Evolutionary conservation across 2,888 invertebrate genomes (phyloP).

Genomic region (Melinaea menophilus): DNA sequence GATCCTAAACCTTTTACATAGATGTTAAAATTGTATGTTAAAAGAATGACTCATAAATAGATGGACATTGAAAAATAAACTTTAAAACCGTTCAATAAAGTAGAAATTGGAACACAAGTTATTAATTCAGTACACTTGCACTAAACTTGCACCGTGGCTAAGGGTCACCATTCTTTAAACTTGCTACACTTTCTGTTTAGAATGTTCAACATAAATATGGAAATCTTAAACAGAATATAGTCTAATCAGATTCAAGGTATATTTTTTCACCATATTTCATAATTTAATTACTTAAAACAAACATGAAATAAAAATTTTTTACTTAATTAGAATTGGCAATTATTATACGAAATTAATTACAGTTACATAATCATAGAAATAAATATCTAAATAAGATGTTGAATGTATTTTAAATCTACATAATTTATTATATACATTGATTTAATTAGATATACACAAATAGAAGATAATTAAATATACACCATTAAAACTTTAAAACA

Average conservation of each 20-base stretch:
- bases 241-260: no score
- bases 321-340: no score
- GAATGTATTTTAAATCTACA: no score
- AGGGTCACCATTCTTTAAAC: conserved; percentile 32
- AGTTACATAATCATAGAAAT: no score
- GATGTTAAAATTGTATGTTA: background rate
- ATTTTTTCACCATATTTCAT: background rate
- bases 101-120: conserved; percentile 7
- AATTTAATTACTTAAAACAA: background rate
- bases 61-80: conserved; percentile 11
- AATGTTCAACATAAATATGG: background rate
- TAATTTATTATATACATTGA: no score
- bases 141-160: conserved; percentile 48
- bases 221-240: no score
- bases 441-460: no score
- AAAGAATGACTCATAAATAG: background rate
- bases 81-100: conserved; percentile 4
- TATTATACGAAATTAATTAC: no score
- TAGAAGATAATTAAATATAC: no score
- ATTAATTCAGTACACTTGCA: conserved; percentile 40
- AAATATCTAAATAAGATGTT: no score
- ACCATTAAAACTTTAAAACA: no score
- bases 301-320: background rate
- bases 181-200: conserved; percentile 5
- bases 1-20: background rate